A percentile compares a stretch with the other conserved stretches of the same genome.
Evolutionary conservation across 2,888 invertebrate species (phyloP).

Genomic region (Altica lythri): DNA sequence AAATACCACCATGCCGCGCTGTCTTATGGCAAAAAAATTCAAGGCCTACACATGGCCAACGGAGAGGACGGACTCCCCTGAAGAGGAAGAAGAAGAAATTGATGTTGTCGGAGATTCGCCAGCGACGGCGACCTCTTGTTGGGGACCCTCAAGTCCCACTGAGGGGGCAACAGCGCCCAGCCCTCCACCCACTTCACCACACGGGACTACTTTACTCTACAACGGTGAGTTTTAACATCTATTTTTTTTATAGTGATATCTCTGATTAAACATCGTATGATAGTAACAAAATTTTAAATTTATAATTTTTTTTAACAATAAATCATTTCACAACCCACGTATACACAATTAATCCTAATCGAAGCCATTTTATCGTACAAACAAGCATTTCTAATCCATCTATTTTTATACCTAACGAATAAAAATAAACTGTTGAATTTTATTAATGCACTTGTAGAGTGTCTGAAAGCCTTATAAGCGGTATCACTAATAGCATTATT

Average conservation of each 20-base stretch:
- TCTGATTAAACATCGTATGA: too few species aligned
- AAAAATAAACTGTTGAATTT: conserved; percentile 22
- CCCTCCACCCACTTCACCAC: conserved; percentile 70
- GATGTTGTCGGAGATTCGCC: conserved; percentile 79
- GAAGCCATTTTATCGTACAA: conserved; percentile 1
- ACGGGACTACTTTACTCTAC: conserved; percentile 75
- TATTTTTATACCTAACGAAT: background rate
- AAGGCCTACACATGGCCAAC: conserved; percentile 83
- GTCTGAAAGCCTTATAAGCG: conserved; percentile 28
- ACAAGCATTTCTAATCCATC: conserved; percentile 4
- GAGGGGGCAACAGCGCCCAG: conserved; percentile 77
- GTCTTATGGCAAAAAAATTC: conserved; percentile 96
- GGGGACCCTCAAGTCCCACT: conserved; percentile 77
- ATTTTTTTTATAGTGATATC: too few species aligned
- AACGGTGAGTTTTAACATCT: conserved; percentile 81
- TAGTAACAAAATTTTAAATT: too few species aligned
- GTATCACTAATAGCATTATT: conserved; percentile 28
- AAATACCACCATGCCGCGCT: conserved; percentile 75
- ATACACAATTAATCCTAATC: background rate
- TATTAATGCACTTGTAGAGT: conserved; percentile 27
- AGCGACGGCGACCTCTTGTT: conserved; percentile 58
- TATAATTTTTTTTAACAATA: too few species aligned
- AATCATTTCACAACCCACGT: too few species aligned
- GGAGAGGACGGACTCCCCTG: conserved; percentile 49
- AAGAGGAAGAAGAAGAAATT: conserved; percentile 79